Conservation (phyloP, 2,888 invertebrate genomes). For the Drepanosiphum platanoidis region DNA sequence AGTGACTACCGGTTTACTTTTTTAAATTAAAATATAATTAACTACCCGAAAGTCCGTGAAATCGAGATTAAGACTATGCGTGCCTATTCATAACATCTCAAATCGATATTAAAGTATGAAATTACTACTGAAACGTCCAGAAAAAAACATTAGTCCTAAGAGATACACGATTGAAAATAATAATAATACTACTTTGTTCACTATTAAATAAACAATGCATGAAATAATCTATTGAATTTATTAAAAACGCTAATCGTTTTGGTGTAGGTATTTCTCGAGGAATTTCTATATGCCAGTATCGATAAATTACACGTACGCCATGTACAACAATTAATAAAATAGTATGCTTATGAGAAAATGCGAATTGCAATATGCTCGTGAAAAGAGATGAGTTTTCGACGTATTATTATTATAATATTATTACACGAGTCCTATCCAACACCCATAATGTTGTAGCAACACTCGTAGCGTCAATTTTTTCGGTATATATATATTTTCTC, state of each 20-base stretch:
- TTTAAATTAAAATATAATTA: not conserved
- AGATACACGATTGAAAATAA: too few relatives aligned
- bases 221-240: too few relatives aligned
- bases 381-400: not conserved
- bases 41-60: not conserved
- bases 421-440: not conserved
- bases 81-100: too few relatives aligned
- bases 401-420: not conserved
- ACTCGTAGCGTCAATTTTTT: slow-evolving; percentile 1
- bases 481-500: slow-evolving; percentile 30
- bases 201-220: too few relatives aligned
- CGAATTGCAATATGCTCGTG: not conserved
- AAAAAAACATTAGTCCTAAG: too few relatives aligned
- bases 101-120: too few relatives aligned
- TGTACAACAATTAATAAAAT: too few relatives aligned
- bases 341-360: too few relatives aligned
- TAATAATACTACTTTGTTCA: too few relatives aligned
- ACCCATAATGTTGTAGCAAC: not conserved
- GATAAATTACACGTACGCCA: not conserved
- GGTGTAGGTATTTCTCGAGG: too few relatives aligned
- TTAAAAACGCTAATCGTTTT: too few relatives aligned
- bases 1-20: not conserved
- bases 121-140: too few relatives aligned
- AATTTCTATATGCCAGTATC: not conserved
- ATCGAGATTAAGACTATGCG: not conserved